Conservation (phyloP, 2,888 invertebrate species). For the Arctia plantaginis region DNA sequence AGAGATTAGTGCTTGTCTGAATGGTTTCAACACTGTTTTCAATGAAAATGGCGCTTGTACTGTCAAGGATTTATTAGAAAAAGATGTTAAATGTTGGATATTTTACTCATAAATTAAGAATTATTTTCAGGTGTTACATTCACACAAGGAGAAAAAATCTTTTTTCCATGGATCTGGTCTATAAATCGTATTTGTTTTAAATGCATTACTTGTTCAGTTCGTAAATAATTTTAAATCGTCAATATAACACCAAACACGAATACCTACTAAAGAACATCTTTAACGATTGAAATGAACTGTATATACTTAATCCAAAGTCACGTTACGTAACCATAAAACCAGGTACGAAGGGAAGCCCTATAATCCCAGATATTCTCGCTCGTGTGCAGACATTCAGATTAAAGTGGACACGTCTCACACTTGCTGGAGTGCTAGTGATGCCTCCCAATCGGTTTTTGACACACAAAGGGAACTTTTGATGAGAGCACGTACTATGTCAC, state of each 20-base stretch:
- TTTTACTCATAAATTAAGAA: too few relatives aligned
- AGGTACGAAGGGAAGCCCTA: conserved; percentile 14
- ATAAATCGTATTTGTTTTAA: background rate
- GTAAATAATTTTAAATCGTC: background rate
- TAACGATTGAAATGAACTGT: background rate
- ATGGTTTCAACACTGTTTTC: too few relatives aligned
- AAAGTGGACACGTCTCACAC: conserved; percentile 47
- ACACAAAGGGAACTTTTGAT: conserved; percentile 27
- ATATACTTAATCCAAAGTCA: conserved; percentile 2
- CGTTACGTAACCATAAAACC: conserved; percentile 6
- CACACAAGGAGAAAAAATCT: too few relatives aligned
- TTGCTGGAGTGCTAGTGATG: conserved; percentile 11
- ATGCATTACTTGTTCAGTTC: background rate
- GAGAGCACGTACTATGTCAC: conserved; percentile 12
- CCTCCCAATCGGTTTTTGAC: conserved; percentile 38
- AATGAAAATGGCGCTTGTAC: background rate
- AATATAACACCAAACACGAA: background rate
- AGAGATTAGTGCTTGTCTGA: too few relatives aligned
- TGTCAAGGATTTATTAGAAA: too few relatives aligned
- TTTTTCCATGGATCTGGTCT: background rate
- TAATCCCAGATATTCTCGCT: conserved; percentile 29
- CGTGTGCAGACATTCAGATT: conserved; percentile 13
- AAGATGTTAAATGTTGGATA: too few relatives aligned
- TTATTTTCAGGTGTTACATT: too few relatives aligned
- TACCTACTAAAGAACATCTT: background rate